Base-by-base conservation (phyloP, 2,113 vertebrate species). In the Lophochroa leadbeateri region DNA sequence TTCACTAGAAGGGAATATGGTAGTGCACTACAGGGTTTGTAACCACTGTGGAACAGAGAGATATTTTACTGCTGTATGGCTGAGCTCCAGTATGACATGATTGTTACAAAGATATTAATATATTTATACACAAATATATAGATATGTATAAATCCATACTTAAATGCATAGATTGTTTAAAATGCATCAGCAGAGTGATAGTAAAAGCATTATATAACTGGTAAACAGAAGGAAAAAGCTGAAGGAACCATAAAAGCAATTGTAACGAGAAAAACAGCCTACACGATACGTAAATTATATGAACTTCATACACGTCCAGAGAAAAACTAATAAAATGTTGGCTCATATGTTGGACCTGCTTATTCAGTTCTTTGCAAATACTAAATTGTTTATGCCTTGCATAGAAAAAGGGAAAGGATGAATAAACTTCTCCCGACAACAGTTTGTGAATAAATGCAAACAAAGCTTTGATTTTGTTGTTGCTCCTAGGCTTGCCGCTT, bases 31-130 rank as follows among this genome's bases (percentile, higher is more conserved):
- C 31, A 44, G 78, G 27, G 68, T 94, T 90, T 91, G 47, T 37
- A 86, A 82, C 35, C 10, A 8, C 75, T 57, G 46, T 64, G 65
- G 80, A 89, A 49, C 28, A 74, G 12, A 86, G 35, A 86, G 39
- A 75, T 31, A 21, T 90, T 92, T 92, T 57, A 87, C 68, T 81
- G 88, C 58, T 94, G 20, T 41, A 68, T 8, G 9, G 37, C 47
- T 65, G n/a, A 95, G 28, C 7, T 86, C 52, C 69, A 78, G 60
- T 52, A 67, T 86, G 68, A 53, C 17, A 16, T 28, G 65, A 65
- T 77, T 71, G 31, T 75, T 58, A 47, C 67, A 11, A 80, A 91
- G 35, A 17, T 57, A 74, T 60, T 52, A n/a, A 82, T 44, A n/a
- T 9, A 20, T 53, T 23, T 16, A 29, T 27, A 77, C 29, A 33